phyloP scores from a whole-genome alignment of 2,797 vertebrate species.

The Gila robusta region DNA sequence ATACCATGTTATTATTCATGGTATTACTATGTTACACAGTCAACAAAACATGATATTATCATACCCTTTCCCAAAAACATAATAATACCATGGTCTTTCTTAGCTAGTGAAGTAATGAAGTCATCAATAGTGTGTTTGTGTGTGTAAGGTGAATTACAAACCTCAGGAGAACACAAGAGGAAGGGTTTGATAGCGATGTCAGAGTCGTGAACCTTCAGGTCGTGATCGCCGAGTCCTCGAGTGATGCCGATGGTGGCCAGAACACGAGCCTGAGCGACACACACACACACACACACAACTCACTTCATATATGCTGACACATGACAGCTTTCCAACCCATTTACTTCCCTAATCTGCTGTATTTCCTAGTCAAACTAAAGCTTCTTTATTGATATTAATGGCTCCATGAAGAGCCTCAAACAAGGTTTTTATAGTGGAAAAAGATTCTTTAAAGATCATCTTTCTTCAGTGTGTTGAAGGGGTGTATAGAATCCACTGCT shows the following conservation, averaged over 20 bases:
- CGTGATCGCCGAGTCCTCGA: constrained; percentile 95
- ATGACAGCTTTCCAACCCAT: not conserved
- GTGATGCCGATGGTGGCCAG: constrained; percentile 98
- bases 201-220: constrained; percentile 96
- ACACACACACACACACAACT: not conserved
- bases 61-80: not conserved
- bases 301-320: not conserved
- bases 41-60: too few species aligned
- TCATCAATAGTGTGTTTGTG: not conserved
- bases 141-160: constrained; percentile 65
- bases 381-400: not conserved
- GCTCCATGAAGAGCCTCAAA: not conserved
- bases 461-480: too few species aligned
- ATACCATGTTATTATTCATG: not conserved
- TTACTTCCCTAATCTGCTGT: not conserved
- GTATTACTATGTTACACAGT: not conserved
- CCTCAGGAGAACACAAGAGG: constrained; percentile 96
- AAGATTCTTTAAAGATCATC: too few species aligned
- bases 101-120: not conserved
- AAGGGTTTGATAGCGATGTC: constrained; percentile 99
- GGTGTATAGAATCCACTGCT: too few species aligned
- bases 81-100: not conserved
- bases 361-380: not conserved
- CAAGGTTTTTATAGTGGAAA: too few species aligned
- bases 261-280: constrained; percentile 87